A percentile compares a stretch with the other conserved stretches of the same genome.
Evolutionary conservation across 2,888 invertebrate genomes (phyloP).

Genomic region (Philaethria dido): DNA sequence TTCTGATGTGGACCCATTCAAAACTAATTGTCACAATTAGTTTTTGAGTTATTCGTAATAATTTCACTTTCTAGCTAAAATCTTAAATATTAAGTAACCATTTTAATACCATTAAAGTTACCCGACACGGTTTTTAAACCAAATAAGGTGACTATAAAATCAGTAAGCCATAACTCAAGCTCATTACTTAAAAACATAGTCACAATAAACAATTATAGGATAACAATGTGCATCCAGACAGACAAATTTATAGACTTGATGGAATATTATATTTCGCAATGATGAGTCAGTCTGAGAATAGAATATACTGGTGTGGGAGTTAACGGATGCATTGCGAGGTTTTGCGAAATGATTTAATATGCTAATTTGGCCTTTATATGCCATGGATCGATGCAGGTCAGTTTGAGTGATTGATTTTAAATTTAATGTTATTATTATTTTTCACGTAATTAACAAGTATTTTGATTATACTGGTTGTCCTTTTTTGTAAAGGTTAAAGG

Average conservation of each 20-base stretch:
- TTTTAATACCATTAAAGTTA: not conserved
- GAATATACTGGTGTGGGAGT: constrained; percentile 42
- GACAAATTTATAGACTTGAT: constrained; percentile 42
- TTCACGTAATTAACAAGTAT: not conserved
- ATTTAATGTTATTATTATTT: not conserved
- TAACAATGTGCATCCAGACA: constrained; percentile 43
- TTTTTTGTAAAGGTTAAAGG: too few species aligned
- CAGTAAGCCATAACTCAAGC: constrained; percentile 24
- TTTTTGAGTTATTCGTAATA: too few species aligned
- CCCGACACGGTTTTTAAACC: not conserved
- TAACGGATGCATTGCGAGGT: constrained; percentile 55
- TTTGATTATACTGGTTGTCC: not conserved
- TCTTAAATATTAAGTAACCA: too few species aligned
- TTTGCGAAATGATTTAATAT: constrained; percentile 51
- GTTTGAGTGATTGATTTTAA: constrained; percentile 39
- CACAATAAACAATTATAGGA: constrained; percentile 42
- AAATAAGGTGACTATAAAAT: constrained; percentile 22
- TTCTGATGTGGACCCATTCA: too few species aligned
- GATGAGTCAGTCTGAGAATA: constrained; percentile 50
- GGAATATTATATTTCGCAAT: constrained; percentile 47
- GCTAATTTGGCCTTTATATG: constrained; percentile 51
- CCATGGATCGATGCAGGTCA: constrained; percentile 46
- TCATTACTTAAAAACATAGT: constrained; percentile 40
- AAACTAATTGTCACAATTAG: too few species aligned
- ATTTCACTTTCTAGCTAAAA: too few species aligned